A percentile compares a stretch with the other conserved stretches of the same genome.
phyloP scores from a whole-genome alignment of 2,113 vertebrate species.

The Crocuta crocuta region DNA sequence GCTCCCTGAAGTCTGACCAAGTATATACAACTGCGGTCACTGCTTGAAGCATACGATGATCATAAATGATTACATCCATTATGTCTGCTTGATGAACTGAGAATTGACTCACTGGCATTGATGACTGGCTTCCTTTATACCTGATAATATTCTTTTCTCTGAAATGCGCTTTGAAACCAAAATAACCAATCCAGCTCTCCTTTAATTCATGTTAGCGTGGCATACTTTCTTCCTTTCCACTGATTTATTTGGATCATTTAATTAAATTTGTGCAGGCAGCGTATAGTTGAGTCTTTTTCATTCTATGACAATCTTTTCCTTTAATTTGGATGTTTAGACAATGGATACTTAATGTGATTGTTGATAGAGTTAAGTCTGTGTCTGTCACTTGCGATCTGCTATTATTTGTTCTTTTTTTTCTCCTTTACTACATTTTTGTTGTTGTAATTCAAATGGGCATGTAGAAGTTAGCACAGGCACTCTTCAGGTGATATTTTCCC shows the following conservation, averaged over 20 bases:
- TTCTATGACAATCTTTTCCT: neutral
- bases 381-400: neutral
- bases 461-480: neutral
- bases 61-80: neutral
- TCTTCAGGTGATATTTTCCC: neutral
- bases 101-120: neutral
- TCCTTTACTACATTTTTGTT: neutral
- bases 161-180: neutral
- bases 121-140: neutral
- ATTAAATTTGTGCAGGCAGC: neutral
- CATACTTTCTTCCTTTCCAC: neutral
- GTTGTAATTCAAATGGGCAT: neutral
- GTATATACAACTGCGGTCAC: neutral
- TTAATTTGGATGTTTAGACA: neutral
- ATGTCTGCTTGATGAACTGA: neutral
- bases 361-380: neutral
- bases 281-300: neutral
- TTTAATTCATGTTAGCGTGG: neutral
- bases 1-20: neutral
- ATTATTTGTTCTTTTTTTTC: neutral
- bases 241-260: neutral
- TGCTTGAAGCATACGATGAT: neutral
- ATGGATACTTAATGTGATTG: neutral
- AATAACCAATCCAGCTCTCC: neutral
- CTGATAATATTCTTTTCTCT: neutral